Evolutionary conservation across 64 coral and sea anemone genomes (phyloP), one percentile per base, ranked within the genome.

Genomic region (Trachythela sp.): DNA sequence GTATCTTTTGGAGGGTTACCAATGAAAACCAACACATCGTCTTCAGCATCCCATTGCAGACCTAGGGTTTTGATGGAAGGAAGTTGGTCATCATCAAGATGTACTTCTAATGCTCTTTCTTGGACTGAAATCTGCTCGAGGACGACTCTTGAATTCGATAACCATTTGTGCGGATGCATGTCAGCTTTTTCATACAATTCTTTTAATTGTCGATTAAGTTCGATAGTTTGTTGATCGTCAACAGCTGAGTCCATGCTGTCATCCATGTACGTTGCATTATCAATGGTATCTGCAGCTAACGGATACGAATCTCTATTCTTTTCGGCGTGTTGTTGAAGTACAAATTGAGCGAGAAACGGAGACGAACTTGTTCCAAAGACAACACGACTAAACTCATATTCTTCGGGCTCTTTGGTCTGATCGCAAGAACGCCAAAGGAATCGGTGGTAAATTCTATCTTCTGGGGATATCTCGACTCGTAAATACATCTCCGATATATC

Each of bases 331-430:
- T 70, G 49, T 36, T 36, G 40, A 31, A 40, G 42, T 17, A 91
- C 83, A 36, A 68, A 85, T 18, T 91, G 89, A 4, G 84, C 84
- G 67, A 70, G 83, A 85, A 68, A 85, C 8, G 89, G 89, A 13
- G 77, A 90, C 35, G 2, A 90, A 67, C 85, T 90, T 20, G 30
- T 54, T 40, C 84, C 89, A 43, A 87, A 87, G n/a, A 93, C 92
- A 18, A 93, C 84, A 10, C 87, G 87, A 77, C 70, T 87, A 40
- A 94, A 94, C 89, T 94, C 85, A 34, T 93, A 93, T 41, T 86
- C 58, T 41, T 86, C 70, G 30, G 90, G 68, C 2, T 29, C 27
- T 54, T 77, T 87, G 45, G 60, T 54, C 39, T 80, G 40, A 80
- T 92, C 90, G 22, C 77, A 10, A 0, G 59, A 42, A 72, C 90